phyloP scores from a whole-genome alignment of 64 coral and sea anemone species.

The Stichodactyla helianthus region DNA sequence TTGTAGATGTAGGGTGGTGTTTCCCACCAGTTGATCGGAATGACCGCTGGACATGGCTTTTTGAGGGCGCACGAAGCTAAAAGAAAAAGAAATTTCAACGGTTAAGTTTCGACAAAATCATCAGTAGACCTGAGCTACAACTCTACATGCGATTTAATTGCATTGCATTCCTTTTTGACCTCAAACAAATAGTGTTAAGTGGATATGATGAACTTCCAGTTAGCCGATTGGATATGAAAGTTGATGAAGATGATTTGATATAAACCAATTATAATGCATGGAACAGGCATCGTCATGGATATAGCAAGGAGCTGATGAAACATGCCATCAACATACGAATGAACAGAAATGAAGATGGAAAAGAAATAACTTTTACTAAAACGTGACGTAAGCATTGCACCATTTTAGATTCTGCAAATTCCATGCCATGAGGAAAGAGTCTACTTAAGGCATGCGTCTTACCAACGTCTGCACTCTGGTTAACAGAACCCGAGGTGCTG shows the following conservation, averaged over 20 bases:
- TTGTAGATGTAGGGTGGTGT: slow-evolving; percentile 92
- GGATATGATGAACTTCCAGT: too few relatives aligned
- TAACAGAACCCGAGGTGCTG: not conserved
- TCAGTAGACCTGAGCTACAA: too few relatives aligned
- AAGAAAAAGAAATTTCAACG: not conserved
- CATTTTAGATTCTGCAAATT: not conserved
- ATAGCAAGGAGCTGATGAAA: not conserved
- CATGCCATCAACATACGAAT: not conserved
- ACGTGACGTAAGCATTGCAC: not conserved
- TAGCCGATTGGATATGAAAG: too few relatives aligned
- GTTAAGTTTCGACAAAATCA: not conserved
- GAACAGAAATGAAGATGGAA: not conserved
- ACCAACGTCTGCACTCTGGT: not conserved
- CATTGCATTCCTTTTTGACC: too few relatives aligned
- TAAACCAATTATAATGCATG: not conserved
- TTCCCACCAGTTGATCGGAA: slow-evolving; percentile 84
- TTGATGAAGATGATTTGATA: too few relatives aligned
- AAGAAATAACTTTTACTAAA: not conserved
- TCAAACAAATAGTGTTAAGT: too few relatives aligned
- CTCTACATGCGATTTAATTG: too few relatives aligned
- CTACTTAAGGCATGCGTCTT: not conserved
- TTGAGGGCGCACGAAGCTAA: not conserved
- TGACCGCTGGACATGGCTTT: slow-evolving; percentile 25
- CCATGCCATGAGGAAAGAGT: not conserved
- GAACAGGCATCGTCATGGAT: too few relatives aligned